These are phyloP conservation scores for Netelia melanura DNA, from an alignment of 2,888 invertebrate species.

Conservation along the genomic window DNA sequence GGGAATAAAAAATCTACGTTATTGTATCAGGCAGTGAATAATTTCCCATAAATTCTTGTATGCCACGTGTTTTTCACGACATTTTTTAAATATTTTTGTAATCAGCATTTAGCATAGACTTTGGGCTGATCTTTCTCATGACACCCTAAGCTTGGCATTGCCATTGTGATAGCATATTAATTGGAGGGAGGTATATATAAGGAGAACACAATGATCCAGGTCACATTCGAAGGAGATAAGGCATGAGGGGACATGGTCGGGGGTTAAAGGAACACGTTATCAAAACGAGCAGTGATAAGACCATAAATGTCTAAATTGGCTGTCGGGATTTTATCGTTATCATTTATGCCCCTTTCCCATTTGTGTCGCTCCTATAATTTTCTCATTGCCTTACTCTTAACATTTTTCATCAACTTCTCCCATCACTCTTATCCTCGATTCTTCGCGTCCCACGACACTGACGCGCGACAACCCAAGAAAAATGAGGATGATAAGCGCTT, in stretches of 20 bases:
- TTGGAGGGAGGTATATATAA: background rate
- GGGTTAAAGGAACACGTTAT: background rate
- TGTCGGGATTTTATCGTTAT: constrained; percentile 50
- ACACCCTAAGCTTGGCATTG: background rate
- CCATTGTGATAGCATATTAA: background rate
- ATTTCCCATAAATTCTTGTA: no score
- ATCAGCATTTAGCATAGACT: background rate
- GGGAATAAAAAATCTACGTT: no score
- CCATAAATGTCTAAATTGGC: constrained; percentile 49
- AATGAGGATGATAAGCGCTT: constrained; percentile 37
- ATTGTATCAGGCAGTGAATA: no score
- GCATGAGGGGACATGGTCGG: background rate
- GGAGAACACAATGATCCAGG: background rate
- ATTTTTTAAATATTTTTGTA: no score
- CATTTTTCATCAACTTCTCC: background rate
- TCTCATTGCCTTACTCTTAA: constrained; percentile 13
- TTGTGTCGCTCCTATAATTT: background rate
- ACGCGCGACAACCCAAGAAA: background rate
- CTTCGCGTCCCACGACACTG: background rate
- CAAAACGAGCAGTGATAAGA: constrained; percentile 28
- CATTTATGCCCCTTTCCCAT: constrained; percentile 37
- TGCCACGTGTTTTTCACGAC: no score
- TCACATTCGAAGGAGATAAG: background rate
- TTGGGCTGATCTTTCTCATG: background rate
- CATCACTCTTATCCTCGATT: background rate